A percentile compares a stretch with the other conserved stretches of the same genome.
Evolutionary conservation across 2,888 invertebrate species (phyloP).

Genomic region (Siphlonurus alternatus): DNA sequence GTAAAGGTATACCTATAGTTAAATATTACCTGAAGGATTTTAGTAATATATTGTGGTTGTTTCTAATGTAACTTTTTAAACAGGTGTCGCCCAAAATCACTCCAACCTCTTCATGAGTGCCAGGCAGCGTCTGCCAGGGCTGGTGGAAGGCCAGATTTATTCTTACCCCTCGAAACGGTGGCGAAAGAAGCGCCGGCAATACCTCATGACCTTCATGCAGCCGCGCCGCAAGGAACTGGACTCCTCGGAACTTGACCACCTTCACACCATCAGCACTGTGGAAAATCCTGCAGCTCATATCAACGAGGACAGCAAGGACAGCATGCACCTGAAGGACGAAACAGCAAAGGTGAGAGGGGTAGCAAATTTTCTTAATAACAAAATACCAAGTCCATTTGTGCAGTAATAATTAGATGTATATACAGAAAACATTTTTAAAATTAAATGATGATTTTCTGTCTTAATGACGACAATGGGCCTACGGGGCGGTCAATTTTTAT

Average conservation of each 20-base stretch:
- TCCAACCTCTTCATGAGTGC: slow-evolving; percentile 78
- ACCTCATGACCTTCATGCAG: slow-evolving; percentile 45
- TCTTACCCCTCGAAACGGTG: slow-evolving; percentile 78
- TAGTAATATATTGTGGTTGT: slow-evolving; percentile 9
- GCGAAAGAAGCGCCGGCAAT: slow-evolving; percentile 79
- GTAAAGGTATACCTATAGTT: too few species aligned
- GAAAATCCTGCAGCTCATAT: slow-evolving; percentile 36
- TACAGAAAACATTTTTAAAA: too few species aligned
- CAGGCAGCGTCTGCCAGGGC: slow-evolving; percentile 80
- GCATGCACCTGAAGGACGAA: slow-evolving; percentile 64
- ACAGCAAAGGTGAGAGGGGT: slow-evolving; percentile 49
- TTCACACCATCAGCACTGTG: slow-evolving; percentile 46
- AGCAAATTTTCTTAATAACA: too few species aligned
- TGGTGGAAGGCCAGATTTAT: slow-evolving; percentile 77
- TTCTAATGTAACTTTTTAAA: slow-evolving; percentile 15
- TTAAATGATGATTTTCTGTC: too few species aligned
- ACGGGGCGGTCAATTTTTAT: too few species aligned
- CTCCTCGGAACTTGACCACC: slow-evolving; percentile 25
- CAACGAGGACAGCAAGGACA: slow-evolving; percentile 54
- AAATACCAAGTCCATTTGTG: too few species aligned
- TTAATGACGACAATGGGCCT: too few species aligned
- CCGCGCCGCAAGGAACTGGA: slow-evolving; percentile 26
- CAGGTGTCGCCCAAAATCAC: slow-evolving; percentile 86
- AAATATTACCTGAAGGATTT: slow-evolving; percentile 2
- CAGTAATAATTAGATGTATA: too few species aligned